Evolutionary conservation across 2,797 vertebrate species (phyloP), one percentile per base, ranked within the genome.

Genomic region (Kryptolebias ocellatus): DNA sequence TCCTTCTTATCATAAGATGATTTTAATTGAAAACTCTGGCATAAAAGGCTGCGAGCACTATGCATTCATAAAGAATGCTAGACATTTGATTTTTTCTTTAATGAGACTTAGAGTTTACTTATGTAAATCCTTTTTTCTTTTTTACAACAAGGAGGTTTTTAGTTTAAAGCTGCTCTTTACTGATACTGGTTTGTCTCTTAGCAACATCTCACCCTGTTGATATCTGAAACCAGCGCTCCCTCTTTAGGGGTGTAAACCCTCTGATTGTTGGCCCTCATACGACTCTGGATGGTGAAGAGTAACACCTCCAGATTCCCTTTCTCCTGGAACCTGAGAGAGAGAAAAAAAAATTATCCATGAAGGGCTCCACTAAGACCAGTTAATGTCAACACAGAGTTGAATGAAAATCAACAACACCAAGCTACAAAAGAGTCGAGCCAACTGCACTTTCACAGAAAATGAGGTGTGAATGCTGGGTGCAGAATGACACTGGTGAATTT

Each of bases 221-320:
- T 99, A 85, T 99, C 98, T 0, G 96, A 96, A 11, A 99, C 97
- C 64, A 99, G 89, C 4, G 96, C 95, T 16, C 98, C 98, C 66
- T 99, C 98, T 0, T 95, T 95, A 0, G 98, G 98, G 0, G 94
- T 97, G 90, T 96, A 99, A 60, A 96, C 96, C 1, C 95, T 96
- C 92, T 99, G 98, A 85, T 99, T 99, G 91, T 99, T 99, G 84
- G 98, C 96, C 82, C 98, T 94, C 98, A 99, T 98, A 17, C 95
- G 95, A 2, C 98, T 99, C 90, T 99, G 98, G 89, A 99, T 99
- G 86, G 96, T 98, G 88, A 99, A 99, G 37, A 99, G 95, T 61
- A 98, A 92, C 62, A 99, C 96, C 87, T 99, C 98, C 11, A 99
- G 93, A 70, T 98, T 98, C 12, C 98, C 97, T 55, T 99, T 99